phyloP scores from a whole-genome alignment of 2,797 vertebrate genomes.

The Fringilla coelebs region DNA sequence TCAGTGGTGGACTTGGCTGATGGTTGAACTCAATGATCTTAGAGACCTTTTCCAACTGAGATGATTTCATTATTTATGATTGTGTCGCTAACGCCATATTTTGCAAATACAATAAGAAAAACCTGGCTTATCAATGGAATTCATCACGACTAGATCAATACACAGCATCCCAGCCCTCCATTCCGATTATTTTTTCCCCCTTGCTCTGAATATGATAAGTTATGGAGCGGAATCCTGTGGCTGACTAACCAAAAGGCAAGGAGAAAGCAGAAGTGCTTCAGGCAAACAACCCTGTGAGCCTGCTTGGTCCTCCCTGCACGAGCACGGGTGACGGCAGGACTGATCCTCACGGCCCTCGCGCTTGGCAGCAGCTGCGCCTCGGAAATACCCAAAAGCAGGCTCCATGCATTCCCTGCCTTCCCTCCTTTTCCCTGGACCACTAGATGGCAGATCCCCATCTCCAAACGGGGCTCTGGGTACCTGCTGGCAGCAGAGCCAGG shows the following conservation, averaged over 20 bases:
- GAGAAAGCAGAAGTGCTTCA: neutral
- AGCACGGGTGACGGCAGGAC: neutral
- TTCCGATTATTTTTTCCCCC: neutral
- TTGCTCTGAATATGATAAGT: neutral
- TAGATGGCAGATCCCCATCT: conserved; percentile 53
- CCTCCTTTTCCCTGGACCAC: neutral
- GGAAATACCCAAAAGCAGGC: neutral
- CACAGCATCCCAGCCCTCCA: neutral
- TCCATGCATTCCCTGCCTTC: neutral
- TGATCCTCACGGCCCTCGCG: neutral
- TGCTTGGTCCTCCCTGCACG: neutral
- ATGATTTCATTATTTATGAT: neutral
- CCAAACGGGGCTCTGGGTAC: neutral
- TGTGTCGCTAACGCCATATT: neutral
- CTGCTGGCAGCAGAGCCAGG: neutral
- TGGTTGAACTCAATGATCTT: neutral
- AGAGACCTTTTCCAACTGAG: neutral
- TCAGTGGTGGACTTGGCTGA: neutral
- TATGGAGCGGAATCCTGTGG: neutral
- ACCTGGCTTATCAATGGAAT: neutral
- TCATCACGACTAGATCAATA: neutral
- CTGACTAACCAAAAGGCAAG: neutral
- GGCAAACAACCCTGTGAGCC: neutral
- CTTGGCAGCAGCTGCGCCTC: neutral
- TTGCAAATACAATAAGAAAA: neutral